phyloP scores from a whole-genome alignment of 2,113 vertebrate species.

The Microcebus murinus region DNA sequence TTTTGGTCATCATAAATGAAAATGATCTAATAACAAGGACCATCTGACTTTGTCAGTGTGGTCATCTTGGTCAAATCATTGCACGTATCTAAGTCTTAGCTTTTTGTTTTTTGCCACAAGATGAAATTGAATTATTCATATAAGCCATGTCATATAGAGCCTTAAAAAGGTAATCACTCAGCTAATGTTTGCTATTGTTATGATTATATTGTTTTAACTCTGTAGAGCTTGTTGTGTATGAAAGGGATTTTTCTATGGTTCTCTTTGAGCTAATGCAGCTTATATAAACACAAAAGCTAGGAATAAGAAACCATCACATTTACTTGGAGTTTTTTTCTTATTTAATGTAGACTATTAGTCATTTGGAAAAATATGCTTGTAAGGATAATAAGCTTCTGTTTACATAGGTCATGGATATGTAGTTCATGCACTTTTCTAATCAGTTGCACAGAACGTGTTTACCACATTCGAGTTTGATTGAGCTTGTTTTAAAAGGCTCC shows the following conservation, averaged over 20 bases:
- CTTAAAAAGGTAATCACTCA: neutral
- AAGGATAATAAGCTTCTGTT: constrained; percentile 16
- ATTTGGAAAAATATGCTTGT: neutral
- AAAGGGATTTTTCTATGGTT: neutral
- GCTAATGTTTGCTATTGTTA: neutral
- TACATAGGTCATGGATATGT: neutral
- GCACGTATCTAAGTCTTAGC: neutral
- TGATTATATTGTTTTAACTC: neutral
- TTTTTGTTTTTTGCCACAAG: neutral
- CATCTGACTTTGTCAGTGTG: neutral
- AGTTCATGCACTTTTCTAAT: neutral
- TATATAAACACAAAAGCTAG: neutral
- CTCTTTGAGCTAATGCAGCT: neutral
- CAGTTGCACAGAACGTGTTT: neutral
- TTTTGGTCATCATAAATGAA: neutral
- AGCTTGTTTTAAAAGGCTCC: constrained; percentile 14
- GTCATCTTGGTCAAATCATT: neutral
- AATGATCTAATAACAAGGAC: neutral
- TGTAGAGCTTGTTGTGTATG: neutral
- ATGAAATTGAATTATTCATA: neutral
- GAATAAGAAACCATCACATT: neutral
- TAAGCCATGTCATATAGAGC: neutral
- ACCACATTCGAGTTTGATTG: constrained; percentile 18
- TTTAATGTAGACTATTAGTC: neutral
- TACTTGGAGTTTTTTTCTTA: neutral